Conservation (phyloP, 2,113 vertebrate species). For the Dermatemys mawii region DNA sequence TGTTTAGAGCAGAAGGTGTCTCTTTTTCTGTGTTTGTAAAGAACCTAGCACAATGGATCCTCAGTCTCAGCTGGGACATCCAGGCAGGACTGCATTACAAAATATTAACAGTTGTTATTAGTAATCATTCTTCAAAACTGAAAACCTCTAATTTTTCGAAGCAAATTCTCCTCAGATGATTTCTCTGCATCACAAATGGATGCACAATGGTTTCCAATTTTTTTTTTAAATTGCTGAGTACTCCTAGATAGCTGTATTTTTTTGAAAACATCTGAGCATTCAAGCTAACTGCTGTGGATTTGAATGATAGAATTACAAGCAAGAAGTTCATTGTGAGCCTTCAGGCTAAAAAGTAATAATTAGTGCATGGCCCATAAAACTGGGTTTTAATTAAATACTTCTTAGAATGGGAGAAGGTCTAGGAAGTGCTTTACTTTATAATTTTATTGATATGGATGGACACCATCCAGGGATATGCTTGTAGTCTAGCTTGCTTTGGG, state of each 20-base stretch:
- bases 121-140: background rate
- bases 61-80: background rate
- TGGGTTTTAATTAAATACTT: slow-evolving; percentile 71
- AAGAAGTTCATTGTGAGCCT: slow-evolving; percentile 56
- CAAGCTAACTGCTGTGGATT: background rate
- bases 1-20: background rate
- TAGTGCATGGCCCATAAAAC: slow-evolving; percentile 44
- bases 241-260: slow-evolving; percentile 4
- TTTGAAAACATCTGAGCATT: slow-evolving; percentile 44
- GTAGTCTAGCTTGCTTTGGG: fast-evolving
- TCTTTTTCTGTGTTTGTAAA: background rate
- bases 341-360: slow-evolving; percentile 63
- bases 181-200: background rate
- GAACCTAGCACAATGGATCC: background rate
- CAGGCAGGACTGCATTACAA: background rate
- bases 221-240: background rate
- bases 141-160: background rate
- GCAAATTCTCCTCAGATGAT: slow-evolving; percentile 26
- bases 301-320: slow-evolving; percentile 35
- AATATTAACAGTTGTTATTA: slow-evolving; percentile 5
- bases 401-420: slow-evolving; percentile 1
- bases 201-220: background rate
- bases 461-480: background rate
- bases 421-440: background rate
- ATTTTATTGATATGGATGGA: background rate